Evolutionary conservation across 2,113 vertebrate genomes (phyloP), one percentile per base, ranked within the genome.

Genomic region (Plectropomus leopardus): DNA sequence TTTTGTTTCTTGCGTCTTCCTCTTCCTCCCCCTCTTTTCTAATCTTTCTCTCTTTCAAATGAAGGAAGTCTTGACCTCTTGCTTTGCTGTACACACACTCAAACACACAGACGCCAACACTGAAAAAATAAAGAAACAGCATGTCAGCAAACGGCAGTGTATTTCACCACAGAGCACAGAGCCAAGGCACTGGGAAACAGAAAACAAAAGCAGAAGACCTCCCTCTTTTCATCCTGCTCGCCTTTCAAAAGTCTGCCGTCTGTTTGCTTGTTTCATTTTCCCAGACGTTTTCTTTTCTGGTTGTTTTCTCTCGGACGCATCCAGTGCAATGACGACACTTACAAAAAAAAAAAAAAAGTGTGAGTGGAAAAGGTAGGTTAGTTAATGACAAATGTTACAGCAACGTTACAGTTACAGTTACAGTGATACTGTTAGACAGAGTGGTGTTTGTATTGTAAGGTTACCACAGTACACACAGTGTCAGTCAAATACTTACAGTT

Each of bases 131-230:
- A 85, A 83, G 76, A 87, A 89, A 85, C 88, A 76, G 51, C 74
- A 24, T 86, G 80, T 89, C 83, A 89, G 90, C 86, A 87, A 89
- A 89, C 57, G 80, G 86, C 89, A 88, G 85, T 90, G 86, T 90
- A 89, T 93, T 91, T 89, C 84, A 91, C 80, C 85, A 85, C 87
- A 88, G 79, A 90, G 83, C 64, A 84, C 66, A 85, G 78, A 88
- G 89, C 86, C 84, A 86, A 86, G 78, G 85, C 79, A 86, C 66
- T 53, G 73, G 78, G 83, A 89, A 86, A 85, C 69, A 80, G 72
- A 86, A 77, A 77, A 85, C 72, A 78, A 84, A 69, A 78, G 72
- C 61, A 89, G 36, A 68, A 73, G 78, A 87, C 75, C 83, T 78
- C 70, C 72, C 59, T 59, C 76, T 71, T 42, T 47, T 34, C 74